Evolutionary conservation across 2,888 invertebrate species (phyloP).

Genomic region (Chrysina gloriosa): DNA sequence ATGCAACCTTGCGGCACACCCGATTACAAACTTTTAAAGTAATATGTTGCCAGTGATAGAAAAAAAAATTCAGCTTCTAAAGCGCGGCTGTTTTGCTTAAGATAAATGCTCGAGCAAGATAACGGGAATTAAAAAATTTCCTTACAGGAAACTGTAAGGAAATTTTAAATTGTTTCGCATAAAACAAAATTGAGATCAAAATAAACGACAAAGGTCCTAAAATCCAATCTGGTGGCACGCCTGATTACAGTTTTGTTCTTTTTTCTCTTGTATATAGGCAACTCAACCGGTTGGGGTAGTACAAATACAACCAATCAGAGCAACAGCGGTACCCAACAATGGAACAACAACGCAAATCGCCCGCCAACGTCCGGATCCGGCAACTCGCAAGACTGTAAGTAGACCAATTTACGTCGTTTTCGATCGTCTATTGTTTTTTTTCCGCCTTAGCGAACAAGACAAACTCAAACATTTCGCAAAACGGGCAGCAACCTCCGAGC

Average conservation of each 20-base stretch:
- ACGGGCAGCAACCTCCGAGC: slow-evolving; percentile 59
- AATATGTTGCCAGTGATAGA: too few relatives aligned
- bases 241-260: slow-evolving; percentile 43
- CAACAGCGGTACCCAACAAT: slow-evolving; percentile 62
- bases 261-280: slow-evolving; percentile 56
- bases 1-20: too few relatives aligned
- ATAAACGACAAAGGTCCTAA: neutral
- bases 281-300: slow-evolving; percentile 68
- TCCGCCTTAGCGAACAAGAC: slow-evolving; percentile 60
- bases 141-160: too few relatives aligned
- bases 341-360: slow-evolving; percentile 63
- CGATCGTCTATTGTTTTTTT: neutral
- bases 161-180: too few relatives aligned
- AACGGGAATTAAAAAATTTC: too few relatives aligned
- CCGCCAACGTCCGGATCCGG: slow-evolving; percentile 60
- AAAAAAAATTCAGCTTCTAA: too few relatives aligned
- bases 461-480: slow-evolving; percentile 65
- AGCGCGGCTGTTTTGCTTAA: too few relatives aligned
- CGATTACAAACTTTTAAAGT: too few relatives aligned
- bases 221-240: neutral
- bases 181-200: too few relatives aligned
- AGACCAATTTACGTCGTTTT: neutral
- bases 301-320: slow-evolving; percentile 63
- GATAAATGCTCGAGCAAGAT: too few relatives aligned
- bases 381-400: slow-evolving; percentile 60